Evolutionary conservation across 2,888 invertebrate species (phyloP).

Genomic region (Leucophora obtusa): DNA sequence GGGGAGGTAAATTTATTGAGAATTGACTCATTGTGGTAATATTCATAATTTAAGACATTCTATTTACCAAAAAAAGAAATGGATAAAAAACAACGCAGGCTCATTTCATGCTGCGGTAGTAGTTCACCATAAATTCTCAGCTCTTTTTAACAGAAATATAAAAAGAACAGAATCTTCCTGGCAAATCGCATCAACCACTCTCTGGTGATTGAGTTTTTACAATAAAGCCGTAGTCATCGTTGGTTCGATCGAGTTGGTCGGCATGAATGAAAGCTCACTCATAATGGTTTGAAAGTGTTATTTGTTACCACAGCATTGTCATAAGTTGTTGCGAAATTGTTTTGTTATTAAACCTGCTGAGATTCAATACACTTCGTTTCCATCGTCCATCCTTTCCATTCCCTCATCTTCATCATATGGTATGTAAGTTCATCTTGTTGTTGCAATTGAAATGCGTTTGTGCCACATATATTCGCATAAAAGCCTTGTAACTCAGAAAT

Average conservation of each 20-base stretch:
- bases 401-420: not conserved
- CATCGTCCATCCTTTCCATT: conserved; percentile 21
- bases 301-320: conserved; percentile 68
- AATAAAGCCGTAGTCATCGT: conserved; percentile 31
- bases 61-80: conserved; percentile 68
- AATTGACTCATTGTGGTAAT: conserved; percentile 78
- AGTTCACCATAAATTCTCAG: conserved; percentile 75
- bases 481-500: conserved; percentile 75
- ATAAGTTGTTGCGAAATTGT: conserved; percentile 77
- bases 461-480: conserved; percentile 64
- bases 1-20: conserved; percentile 72
- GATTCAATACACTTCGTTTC: conserved; percentile 65
- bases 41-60: conserved; percentile 76
- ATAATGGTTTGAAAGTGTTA: conserved; percentile 64
- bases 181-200: conserved; percentile 12
- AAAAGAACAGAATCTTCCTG: conserved; percentile 24
- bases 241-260: conserved; percentile 43
- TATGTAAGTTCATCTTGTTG: conserved; percentile 53
- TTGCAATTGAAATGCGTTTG: conserved; percentile 61
- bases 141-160: conserved; percentile 47
- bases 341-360: conserved; percentile 76
- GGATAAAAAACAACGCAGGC: conserved; percentile 47
- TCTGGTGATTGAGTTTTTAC: conserved; percentile 59
- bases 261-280: conserved; percentile 63
- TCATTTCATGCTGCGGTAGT: conserved; percentile 66